These are phyloP conservation scores for Listronotus bonariensis DNA, from an alignment of 1,140 invertebrate species.

Conservation along the genomic window DNA sequence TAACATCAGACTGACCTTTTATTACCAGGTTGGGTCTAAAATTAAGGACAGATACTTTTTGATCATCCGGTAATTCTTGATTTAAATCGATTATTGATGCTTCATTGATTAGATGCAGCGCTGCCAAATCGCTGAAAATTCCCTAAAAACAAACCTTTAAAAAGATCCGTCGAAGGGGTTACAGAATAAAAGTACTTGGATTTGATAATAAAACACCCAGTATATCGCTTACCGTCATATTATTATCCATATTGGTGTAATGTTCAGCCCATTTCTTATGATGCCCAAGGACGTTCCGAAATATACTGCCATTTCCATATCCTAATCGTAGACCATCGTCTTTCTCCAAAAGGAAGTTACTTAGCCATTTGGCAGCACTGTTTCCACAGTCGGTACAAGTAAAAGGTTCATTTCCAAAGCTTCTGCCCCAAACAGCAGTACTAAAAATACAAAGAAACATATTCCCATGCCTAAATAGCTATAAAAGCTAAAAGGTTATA, in stretches of 20 bases:
- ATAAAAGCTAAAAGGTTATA: too few species aligned
- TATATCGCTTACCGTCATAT: slow-evolving; percentile 26
- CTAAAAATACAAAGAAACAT: slow-evolving; percentile 21
- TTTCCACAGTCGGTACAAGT: slow-evolving; percentile 62
- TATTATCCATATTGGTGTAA: slow-evolving; percentile 35
- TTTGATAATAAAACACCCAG: too few species aligned
- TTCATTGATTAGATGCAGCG: slow-evolving; percentile 62
- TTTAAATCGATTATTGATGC: slow-evolving; percentile 68
- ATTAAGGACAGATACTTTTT: slow-evolving; percentile 58
- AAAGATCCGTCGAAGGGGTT: too few species aligned
- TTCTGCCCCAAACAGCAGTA: slow-evolving; percentile 7
- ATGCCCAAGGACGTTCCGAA: slow-evolving; percentile 16
- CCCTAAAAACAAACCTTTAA: too few species aligned
- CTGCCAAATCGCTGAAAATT: slow-evolving; percentile 33
- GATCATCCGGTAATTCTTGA: slow-evolving; percentile 57
- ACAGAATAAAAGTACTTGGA: too few species aligned
- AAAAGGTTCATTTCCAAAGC: slow-evolving; percentile 26
- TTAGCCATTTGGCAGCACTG: slow-evolving; percentile 64
- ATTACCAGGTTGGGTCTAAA: slow-evolving; percentile 73
- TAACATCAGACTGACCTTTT: slow-evolving; percentile 54
- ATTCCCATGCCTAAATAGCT: too few species aligned
- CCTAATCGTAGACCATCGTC: slow-evolving; percentile 61
- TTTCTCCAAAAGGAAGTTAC: slow-evolving; percentile 60
- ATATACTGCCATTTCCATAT: slow-evolving; percentile 58
- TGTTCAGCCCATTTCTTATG: slow-evolving; percentile 29